Percentiles rank a stretch among this genome's conserved stretches.
Conservation (phyloP, 2,113 vertebrate genomes). For the Tylochromis polylepis region DNA sequence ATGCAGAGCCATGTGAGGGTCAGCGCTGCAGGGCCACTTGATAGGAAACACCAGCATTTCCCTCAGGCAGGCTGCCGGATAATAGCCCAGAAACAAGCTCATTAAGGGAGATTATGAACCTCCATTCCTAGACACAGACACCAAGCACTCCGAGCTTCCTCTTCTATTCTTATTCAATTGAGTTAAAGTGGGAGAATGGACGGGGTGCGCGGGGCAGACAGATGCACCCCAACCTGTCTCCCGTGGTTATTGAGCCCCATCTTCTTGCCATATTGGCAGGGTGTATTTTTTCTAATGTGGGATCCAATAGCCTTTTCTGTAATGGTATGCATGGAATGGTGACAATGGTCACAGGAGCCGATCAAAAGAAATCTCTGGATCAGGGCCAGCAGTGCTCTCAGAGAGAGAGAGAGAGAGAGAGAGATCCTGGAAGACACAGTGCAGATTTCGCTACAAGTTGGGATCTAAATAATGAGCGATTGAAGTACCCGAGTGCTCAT, state of each 20-base stretch:
- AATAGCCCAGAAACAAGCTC: slow-evolving; percentile 75
- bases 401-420: slow-evolving; percentile 9
- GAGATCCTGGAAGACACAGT: slow-evolving; percentile 2
- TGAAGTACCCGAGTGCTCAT: neutral
- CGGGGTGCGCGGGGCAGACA: slow-evolving; percentile 57
- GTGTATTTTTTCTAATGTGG: neutral
- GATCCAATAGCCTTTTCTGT: slow-evolving; percentile 37
- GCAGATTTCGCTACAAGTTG: slow-evolving; percentile 28
- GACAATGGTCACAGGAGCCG: slow-evolving; percentile 41
- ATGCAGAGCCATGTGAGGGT: slow-evolving; percentile 73
- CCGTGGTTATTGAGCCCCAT: slow-evolving; percentile 45
- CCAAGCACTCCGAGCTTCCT: slow-evolving; percentile 65
- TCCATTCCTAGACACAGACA: slow-evolving; percentile 67
- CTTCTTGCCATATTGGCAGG: slow-evolving; percentile 54
- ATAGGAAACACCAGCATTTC: slow-evolving; percentile 70
- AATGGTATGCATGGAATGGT: slow-evolving; percentile 58
- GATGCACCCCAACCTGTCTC: slow-evolving; percentile 68
- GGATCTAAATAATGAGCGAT: slow-evolving; percentile 10
- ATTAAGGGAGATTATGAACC: slow-evolving; percentile 75
- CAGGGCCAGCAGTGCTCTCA: slow-evolving; percentile 7
- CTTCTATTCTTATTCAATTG: slow-evolving; percentile 63
- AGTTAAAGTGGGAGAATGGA: slow-evolving; percentile 67
- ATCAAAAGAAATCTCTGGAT: slow-evolving; percentile 54
- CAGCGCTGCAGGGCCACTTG: slow-evolving; percentile 65
- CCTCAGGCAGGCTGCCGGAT: slow-evolving; percentile 63